Percentiles rank a stretch among this genome's conserved stretches.
These are phyloP conservation scores for Eubasilissa regina DNA, from an alignment of 1,140 invertebrate species.

Conservation along the genomic window DNA sequence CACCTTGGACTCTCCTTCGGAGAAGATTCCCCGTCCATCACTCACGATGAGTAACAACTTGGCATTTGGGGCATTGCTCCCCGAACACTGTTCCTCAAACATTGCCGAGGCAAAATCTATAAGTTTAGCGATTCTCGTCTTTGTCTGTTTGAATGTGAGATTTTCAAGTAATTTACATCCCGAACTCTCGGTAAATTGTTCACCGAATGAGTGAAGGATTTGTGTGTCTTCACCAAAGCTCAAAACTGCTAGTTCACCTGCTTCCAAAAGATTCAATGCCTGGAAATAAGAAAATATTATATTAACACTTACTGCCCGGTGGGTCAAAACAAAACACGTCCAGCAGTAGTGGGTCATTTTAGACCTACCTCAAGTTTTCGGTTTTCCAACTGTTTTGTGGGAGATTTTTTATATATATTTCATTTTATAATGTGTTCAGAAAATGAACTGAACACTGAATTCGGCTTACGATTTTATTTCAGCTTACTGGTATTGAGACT, in stretches of 20 bases:
- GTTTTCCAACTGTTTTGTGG: no score
- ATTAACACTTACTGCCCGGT: no score
- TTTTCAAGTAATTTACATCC: conserved; percentile 86
- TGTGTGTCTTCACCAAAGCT: conserved; percentile 93
- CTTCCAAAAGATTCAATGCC: conserved; percentile 93
- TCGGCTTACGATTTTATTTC: no score
- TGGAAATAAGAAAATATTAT: conserved; percentile 62
- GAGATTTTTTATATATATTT: no score
- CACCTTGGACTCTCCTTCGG: conserved; percentile 88
- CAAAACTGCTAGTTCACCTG: conserved; percentile 91
- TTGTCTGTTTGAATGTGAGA: conserved; percentile 86
- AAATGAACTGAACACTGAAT: no score
- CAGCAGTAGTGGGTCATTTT: no score
- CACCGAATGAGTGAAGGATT: conserved; percentile 88
- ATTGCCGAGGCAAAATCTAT: conserved; percentile 84
- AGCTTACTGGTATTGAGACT: no score
- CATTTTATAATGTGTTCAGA: no score
- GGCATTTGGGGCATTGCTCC: conserved; percentile 77
- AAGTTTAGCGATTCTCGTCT: conserved; percentile 86
- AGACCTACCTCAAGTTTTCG: no score
- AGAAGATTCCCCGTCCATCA: conserved; percentile 94
- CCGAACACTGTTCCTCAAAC: conserved; percentile 74
- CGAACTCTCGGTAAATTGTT: conserved; percentile 87
- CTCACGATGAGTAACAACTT: conserved; percentile 95
- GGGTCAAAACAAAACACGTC: no score